Evolutionary conservation across 1,140 invertebrate genomes (phyloP), one percentile per base, ranked within the genome.

Genomic region (Drosophila truncata): DNA sequence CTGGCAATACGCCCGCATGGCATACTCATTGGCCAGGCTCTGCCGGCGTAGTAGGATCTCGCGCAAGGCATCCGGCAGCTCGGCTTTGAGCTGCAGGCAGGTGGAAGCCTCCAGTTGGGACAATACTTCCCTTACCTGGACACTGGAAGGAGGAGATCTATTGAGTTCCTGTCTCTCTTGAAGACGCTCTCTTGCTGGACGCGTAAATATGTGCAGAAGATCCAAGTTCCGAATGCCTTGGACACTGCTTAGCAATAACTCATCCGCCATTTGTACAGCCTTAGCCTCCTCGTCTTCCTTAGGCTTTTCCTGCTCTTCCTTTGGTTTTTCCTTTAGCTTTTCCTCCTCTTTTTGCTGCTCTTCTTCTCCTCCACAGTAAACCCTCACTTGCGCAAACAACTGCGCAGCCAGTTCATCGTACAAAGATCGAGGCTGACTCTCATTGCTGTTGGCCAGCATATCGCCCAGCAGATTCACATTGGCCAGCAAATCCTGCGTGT

Each of bases 401-500:
- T 84, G 76, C 7, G 66, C 31, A 7, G 67, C 29, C 6, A 92
- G 77, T 6, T 85, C 75, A 9, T 72, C 49, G 31, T 82, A 77
- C 13, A 92, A 46, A 0, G 70, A 59, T 2, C 29, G 25, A 29
- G 73, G 31, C n/a, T 73, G 20, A 41, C 20, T 55, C 49, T 66
- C 49, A 13, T 80, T 66, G 42, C 46, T 73, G 33, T 39, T 49
- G 8, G 63, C 52, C 18, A 81, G 60, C 58, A 93, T 70, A 8
- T 91, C 81, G 41, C 74, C 73, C 37, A 92, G 52, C 9, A 71
- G 62, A 63, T 85, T 74, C 0, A 91, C 72, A 35, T 77, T 78
- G 23, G 69, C 74, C 41, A 93, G 54, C n/a, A 93, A 35, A 27
- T 91, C 79, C 16, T 92, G 76, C 2, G 91, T 92, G 29, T 79